A percentile compares a stretch with the other conserved stretches of the same genome.
Evolutionary conservation across 2,113 vertebrate species (phyloP).

Genomic region (Amphiprion percula): DNA sequence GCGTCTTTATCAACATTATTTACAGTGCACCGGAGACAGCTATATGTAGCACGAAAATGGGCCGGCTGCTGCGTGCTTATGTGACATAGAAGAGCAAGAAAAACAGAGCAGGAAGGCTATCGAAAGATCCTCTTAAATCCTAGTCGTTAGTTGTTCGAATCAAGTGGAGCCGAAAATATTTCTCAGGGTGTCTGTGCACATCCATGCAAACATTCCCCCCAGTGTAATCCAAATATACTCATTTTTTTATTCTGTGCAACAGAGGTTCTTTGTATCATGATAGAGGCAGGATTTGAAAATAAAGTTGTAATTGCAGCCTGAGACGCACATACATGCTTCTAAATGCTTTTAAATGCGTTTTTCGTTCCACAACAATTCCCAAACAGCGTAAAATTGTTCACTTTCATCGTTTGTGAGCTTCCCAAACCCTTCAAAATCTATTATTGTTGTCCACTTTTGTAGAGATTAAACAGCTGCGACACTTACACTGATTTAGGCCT

Average conservation of each 20-base stretch:
- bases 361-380: too few relatives aligned
- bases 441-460: too few relatives aligned
- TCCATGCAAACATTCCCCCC: background rate
- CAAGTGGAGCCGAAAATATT: background rate
- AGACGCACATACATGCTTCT: too few relatives aligned
- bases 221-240: background rate
- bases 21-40: conserved; percentile 85
- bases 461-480: too few relatives aligned
- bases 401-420: too few relatives aligned
- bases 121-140: conserved; percentile 12
- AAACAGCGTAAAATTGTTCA: too few relatives aligned
- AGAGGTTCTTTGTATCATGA: background rate
- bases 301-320: too few relatives aligned
- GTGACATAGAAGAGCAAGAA: conserved; percentile 38
- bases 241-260: too few relatives aligned
- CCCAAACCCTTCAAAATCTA: too few relatives aligned
- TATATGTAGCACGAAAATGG: conserved; percentile 50
- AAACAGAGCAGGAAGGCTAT: conserved; percentile 28
- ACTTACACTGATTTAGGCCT: too few relatives aligned
- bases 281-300: too few relatives aligned
- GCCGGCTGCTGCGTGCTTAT: conserved; percentile 57
- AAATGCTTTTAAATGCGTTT: too few relatives aligned
- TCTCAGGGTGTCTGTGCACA: background rate
- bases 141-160: conserved; percentile 10
- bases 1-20: conserved; percentile 97